Percentiles rank a stretch among this genome's conserved stretches.
Evolutionary conservation across 2,888 invertebrate genomes (phyloP).

Genomic region (Reticulitermes lucifugus): DNA sequence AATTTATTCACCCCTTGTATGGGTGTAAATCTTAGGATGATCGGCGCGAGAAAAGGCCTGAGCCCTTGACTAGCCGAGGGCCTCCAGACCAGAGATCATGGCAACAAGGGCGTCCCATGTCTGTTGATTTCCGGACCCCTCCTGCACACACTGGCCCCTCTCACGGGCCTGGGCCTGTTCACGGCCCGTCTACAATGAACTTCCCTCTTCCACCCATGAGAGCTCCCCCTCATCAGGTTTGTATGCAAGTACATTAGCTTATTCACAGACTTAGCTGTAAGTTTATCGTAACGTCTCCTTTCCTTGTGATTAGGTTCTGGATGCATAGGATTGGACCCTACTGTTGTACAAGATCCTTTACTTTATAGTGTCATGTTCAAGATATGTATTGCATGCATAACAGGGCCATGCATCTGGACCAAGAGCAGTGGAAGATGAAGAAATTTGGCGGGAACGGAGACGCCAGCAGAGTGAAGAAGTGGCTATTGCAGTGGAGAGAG

Average conservation of each 20-base stretch:
- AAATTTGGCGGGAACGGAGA: slow-evolving; percentile 78
- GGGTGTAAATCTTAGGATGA: slow-evolving; percentile 46
- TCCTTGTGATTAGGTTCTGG: slow-evolving; percentile 17
- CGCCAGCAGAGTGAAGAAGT: slow-evolving; percentile 78
- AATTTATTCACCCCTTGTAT: slow-evolving; percentile 28
- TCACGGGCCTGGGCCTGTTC: slow-evolving; percentile 22
- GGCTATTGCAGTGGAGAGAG: slow-evolving; percentile 83
- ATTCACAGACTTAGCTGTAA: background rate
- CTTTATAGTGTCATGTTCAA: background rate
- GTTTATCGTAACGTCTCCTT: background rate
- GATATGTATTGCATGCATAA: slow-evolving; percentile 9
- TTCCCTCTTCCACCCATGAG: slow-evolving; percentile 48
- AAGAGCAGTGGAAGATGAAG: slow-evolving; percentile 68
- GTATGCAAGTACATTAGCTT: slow-evolving; percentile 22
- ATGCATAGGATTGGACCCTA: slow-evolving; percentile 15
- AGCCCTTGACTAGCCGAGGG: slow-evolving; percentile 37
- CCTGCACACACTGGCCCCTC: slow-evolving; percentile 47
- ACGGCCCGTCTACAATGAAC: slow-evolving; percentile 43
- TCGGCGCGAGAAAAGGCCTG: slow-evolving; percentile 44
- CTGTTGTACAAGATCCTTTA: background rate
- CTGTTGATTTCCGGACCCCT: slow-evolving; percentile 48
- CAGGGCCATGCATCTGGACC: slow-evolving; percentile 29
- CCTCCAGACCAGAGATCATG: slow-evolving; percentile 45
- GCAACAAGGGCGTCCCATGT: slow-evolving; percentile 44
- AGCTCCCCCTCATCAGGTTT: slow-evolving; percentile 48